Base-by-base conservation (phyloP, 2,888 invertebrate species). In the Dynastes maya region DNA sequence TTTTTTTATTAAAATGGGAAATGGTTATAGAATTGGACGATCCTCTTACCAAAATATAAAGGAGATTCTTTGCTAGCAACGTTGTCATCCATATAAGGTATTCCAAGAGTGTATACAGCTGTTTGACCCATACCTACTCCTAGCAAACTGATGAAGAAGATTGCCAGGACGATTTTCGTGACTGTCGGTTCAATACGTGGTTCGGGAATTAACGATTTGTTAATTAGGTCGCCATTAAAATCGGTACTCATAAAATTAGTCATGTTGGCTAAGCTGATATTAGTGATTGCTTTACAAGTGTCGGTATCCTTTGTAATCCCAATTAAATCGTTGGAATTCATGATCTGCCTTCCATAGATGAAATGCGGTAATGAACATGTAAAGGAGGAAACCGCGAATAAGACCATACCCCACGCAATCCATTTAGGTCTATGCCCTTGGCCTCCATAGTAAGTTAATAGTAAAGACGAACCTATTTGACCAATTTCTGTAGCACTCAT, bases 11-110 rank as follows among this genome's bases (percentile, higher is more conserved):
- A 45, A 45, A 45, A 45, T 45, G 22, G 9, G 8, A 27, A 58
- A 6, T 58, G 5, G 16, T 55, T 5, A n/a, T 6, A 13, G 55
- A 13, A 16, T 9, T 0, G 16, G 40, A 22, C 27, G 40, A 37
- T 9, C 22, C n/a, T 90, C 92, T 92, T 89, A 95, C 96, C 95
- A 90, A 97, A 96, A 90, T 97, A 97, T 83, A 97, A 92, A 37
- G 97, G 97, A 79, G 97, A 97, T 88, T 97, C 97, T 85, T 95
- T 92, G 89, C 95, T 96, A 84, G 96, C 96, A 79, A 97, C 97
- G 88, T 97, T 97, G 88, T 97, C 97, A 84, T 97, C 97, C 82
- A 97, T 96, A 88, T 96, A 97, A 3, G 97, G 97, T 84, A 97
- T 97, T 22, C 97, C 97, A 61, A 97, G 91, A 27, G 97, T 97